Conservation (phyloP, 2,888 invertebrate genomes). For the Epirrhoe alternata region DNA sequence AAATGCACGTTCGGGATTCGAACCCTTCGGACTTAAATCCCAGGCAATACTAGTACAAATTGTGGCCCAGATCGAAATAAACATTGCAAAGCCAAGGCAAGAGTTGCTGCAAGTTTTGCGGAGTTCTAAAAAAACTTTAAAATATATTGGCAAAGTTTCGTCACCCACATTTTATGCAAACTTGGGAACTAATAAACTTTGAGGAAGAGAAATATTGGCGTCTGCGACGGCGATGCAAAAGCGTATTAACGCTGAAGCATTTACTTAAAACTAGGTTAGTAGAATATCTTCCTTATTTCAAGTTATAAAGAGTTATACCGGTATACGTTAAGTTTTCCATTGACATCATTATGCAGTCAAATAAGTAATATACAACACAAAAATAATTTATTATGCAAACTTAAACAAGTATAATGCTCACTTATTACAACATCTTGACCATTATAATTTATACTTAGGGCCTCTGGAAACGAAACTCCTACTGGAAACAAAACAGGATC, state of each 20-base stretch:
- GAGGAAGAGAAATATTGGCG: neutral
- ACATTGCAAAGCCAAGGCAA: conserved; percentile 10
- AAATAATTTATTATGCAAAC: neutral
- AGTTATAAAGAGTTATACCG: neutral
- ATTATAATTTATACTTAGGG: too few species aligned
- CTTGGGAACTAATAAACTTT: neutral
- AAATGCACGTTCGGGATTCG: too few species aligned
- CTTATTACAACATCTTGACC: too few species aligned
- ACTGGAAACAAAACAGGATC: too few species aligned
- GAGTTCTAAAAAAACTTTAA: neutral
- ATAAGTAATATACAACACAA: neutral
- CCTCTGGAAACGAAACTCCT: too few species aligned
- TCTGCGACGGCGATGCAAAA: neutral
- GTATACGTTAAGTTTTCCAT: neutral
- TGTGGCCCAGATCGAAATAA: conserved; percentile 16
- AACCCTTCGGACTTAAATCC: too few species aligned
- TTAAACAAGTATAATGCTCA: too few species aligned
- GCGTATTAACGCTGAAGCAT: neutral
- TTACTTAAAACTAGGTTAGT: neutral
- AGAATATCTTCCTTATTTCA: neutral
- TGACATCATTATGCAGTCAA: neutral
- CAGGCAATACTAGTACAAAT: too few species aligned
- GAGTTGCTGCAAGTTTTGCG: neutral
- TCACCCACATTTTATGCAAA: conserved; percentile 1
- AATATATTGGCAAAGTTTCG: neutral